Conservation (phyloP, 2,113 vertebrate genomes). For the Phainopepla nitens region DNA sequence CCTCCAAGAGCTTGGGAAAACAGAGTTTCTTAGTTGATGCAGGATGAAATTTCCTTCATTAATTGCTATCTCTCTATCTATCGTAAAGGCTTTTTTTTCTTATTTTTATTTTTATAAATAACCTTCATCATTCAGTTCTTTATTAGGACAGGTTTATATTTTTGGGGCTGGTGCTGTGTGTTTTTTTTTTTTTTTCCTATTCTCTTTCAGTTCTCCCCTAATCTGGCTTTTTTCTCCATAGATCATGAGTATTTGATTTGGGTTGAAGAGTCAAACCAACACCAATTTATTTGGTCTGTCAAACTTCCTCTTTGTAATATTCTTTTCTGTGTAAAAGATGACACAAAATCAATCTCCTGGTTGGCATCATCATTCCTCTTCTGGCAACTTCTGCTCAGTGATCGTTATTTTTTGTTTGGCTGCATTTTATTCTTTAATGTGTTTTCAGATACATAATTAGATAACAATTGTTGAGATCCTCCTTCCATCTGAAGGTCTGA, state of each 20-base stretch:
- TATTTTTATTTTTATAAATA: not conserved
- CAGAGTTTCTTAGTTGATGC: not conserved
- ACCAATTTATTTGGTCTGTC: conserved; percentile 21
- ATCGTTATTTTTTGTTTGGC: not conserved
- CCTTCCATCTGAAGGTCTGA: not conserved
- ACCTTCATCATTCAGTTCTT: not conserved
- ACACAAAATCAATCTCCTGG: conserved; percentile 34
- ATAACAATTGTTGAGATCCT: not conserved
- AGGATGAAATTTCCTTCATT: not conserved
- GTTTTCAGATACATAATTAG: not conserved
- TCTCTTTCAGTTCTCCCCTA: not conserved
- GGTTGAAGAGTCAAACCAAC: not conserved
- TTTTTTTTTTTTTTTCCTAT: not conserved
- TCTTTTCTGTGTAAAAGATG: conserved; percentile 11
- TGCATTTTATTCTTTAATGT: not conserved
- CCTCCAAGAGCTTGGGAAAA: not conserved
- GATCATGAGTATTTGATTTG: not conserved
- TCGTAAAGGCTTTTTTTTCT: not conserved
- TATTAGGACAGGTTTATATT: not conserved
- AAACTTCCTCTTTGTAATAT: not conserved
- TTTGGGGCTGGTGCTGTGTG: not conserved
- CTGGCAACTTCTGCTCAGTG: not conserved
- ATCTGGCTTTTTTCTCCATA: not conserved
- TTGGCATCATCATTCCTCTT: not conserved
- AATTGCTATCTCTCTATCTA: not conserved